Evolutionary conservation across 2,797 vertebrate species (phyloP).

Genomic region (Okamejei kenojei): DNA sequence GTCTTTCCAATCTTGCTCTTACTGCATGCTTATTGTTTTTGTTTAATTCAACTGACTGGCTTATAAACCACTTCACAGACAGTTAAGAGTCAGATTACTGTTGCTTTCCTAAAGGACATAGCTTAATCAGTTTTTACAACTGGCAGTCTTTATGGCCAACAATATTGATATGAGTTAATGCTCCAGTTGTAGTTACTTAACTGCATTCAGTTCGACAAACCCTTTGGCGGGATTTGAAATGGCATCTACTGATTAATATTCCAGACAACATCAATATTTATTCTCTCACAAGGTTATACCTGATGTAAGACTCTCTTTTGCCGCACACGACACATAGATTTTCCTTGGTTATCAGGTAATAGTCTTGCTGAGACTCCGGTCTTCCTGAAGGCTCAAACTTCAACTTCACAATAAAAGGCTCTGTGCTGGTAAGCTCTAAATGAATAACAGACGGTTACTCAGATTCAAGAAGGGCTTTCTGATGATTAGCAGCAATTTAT

Average conservation of each 20-base stretch:
- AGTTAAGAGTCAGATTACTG: too few species aligned
- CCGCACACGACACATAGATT: constrained; percentile 95
- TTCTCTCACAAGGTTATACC: constrained; percentile 57
- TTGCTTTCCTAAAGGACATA: too few species aligned
- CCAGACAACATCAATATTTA: not conserved
- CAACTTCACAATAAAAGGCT: constrained; percentile 84
- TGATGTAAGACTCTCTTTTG: constrained; percentile 87
- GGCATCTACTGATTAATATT: too few species aligned
- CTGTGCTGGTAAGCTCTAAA: constrained; percentile 78
- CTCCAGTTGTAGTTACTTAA: not conserved
- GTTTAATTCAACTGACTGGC: too few species aligned
- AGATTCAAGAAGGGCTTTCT: not conserved
- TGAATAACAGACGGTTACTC: not conserved
- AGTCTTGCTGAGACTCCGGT: constrained; percentile 87
- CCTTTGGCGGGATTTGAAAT: too few species aligned
- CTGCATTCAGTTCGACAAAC: too few species aligned
- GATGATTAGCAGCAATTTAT: not conserved
- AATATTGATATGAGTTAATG: too few species aligned
- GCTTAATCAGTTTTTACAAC: too few species aligned
- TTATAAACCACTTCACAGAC: too few species aligned
- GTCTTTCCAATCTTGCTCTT: too few species aligned
- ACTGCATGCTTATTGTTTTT: too few species aligned
- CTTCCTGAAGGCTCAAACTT: constrained; percentile 91
- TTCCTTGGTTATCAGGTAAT: constrained; percentile 92
- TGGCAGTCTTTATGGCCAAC: too few species aligned